Evolutionary conservation across 2,113 vertebrate genomes (phyloP), one percentile per base, ranked within the genome.

Genomic region (Hemibagrus wyckioides): DNA sequence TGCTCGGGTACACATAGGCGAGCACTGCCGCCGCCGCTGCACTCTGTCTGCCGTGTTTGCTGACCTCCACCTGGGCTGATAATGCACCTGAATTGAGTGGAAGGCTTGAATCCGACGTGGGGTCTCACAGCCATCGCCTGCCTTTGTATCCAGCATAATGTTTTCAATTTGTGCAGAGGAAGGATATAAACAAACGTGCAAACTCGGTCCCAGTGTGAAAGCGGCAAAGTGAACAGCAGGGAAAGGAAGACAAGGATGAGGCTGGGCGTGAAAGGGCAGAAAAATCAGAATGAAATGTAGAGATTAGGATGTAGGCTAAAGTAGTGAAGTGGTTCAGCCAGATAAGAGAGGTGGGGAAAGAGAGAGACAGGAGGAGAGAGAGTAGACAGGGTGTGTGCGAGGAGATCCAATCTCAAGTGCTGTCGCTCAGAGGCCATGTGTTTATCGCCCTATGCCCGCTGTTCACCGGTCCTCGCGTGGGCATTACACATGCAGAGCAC

Each of bases 341-440:
- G 87, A 88, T 90, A 90, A 90, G 87, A 54, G 28, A 86, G 50
- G 76, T 82, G 36, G 71, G 28, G 59, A 69, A 41, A 83, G 83
- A 82, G 63, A 81, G 83, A 77, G 77, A 63, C 52, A 77, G 67
- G 36, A 80, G 80, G 65, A 81, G 52, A 84, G 71, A 41, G 77
- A 2, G 56, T 33, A 84, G 86, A 81, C 30, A 69, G 82, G 85
- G 76, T 83, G 82, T 59, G 54, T 59, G 79, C 17, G 7, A 90
- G 82, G 33, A 88, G 89, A 90, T 90, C 87, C 89, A 88, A 90
- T 90, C 87, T 90, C 59, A 61, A 87, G 76, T 69, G 81, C 88
- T 88, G 88, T 90, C 89, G 48, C 59, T 90, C 89, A 87, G 39
- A 88, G 82, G 48, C 39, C 21, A 56, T 71, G 63, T 90, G 89